Evolutionary conservation across 1,140 invertebrate species (phyloP), one percentile per base, ranked within the genome.

Genomic region (Papilio polytes): DNA sequence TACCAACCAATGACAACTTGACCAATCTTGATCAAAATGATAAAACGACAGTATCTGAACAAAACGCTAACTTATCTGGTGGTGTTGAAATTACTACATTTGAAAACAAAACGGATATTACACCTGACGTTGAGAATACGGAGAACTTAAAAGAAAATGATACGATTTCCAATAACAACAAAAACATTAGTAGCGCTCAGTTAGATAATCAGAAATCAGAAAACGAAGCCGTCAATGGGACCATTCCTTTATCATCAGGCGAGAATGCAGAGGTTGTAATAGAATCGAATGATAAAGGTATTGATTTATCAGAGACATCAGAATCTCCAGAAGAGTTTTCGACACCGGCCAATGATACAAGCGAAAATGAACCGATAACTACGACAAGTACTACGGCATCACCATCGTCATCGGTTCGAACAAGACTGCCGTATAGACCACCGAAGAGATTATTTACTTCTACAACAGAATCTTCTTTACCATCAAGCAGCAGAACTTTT

Each of bases 361-460:
- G 41, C 1, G 12, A 82, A 59, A 74, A 18, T 70, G 80, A 81
- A 51, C 73, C 20, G 15, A 87, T 87, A 85, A 92, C 92, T 36
- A 91, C 89, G 63, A 90, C 84, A 26, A 92, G 86, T 53, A 91
- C 92, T 44, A 93, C 91, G 22, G 80, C 83, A 72, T 63, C 83
- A 31, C 86, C 89, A 15, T 87, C 91, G 31, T 77, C 90, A 12
- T 86, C 90, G 51, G 48, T 85, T 74, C 87, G 92, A 56, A 85
- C 90, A 31, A 90, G 95, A 80, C 85, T 91, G 78, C 91, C 94
- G 46, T 95, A 95, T 74, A 87, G 89, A 83, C 95, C 95, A 74
- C 83, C 86, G 6, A 95, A 94, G 86, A 90, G 89, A 85, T 78
- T 93, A 73, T 92, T 94, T 26, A 94, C 90, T 44, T 93, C 94